Conservation (phyloP, 2,113 vertebrate genomes). For the Zosterops hypoxanthus region DNA sequence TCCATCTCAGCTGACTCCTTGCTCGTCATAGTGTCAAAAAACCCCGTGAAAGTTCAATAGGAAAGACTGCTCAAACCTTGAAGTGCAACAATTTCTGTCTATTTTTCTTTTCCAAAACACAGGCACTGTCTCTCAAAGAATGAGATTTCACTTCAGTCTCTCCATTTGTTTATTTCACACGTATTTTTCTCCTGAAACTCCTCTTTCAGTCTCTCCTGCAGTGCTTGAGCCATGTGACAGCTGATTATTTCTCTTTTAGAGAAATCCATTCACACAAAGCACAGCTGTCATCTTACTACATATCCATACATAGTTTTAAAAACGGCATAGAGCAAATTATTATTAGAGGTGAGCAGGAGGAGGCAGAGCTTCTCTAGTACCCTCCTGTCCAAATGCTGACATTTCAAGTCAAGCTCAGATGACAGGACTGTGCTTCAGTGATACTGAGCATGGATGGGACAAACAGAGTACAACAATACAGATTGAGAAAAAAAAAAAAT, state of each 20-base stretch:
- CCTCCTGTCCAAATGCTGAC: not conserved
- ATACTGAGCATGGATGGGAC: not conserved
- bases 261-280: not conserved
- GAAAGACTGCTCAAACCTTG: not conserved
- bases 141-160: not conserved
- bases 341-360: not conserved
- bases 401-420: not conserved
- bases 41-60: rapidly evolving
- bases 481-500: not conserved
- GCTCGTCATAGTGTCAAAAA: not conserved
- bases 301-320: not conserved
- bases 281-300: not conserved
- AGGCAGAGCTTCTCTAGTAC: not conserved
- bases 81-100: not conserved
- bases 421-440: not conserved
- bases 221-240: not conserved
- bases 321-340: not conserved
- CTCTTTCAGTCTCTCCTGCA: not conserved
- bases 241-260: conserved; percentile 27
- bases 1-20: rapidly evolving
- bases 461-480: not conserved
- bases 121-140: not conserved
- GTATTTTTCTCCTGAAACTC: not conserved
- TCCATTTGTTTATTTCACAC: not conserved
- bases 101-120: not conserved